Evolutionary conservation across 1,140 invertebrate species (phyloP).

Genomic region (Drosophila asahinai): DNA sequence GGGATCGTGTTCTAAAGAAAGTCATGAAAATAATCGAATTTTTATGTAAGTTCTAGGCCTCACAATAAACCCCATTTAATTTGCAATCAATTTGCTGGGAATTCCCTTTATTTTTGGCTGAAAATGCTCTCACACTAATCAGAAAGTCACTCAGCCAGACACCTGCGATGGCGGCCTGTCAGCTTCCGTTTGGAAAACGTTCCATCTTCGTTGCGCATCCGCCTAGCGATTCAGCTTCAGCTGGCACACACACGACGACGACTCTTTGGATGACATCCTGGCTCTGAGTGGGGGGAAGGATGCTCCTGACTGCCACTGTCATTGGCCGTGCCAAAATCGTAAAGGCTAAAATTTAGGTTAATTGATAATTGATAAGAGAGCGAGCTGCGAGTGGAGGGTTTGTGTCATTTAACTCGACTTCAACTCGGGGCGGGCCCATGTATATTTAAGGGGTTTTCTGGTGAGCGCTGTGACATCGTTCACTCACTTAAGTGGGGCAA

Average conservation of each 20-base stretch:
- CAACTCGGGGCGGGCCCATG: constrained; percentile 52
- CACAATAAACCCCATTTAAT: background rate
- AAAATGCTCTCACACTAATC: constrained; percentile 69
- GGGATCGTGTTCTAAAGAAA: background rate
- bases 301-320: constrained; percentile 10
- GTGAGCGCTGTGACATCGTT: constrained; percentile 27
- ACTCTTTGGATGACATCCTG: constrained; percentile 31
- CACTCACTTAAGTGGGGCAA: constrained; percentile 65
- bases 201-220: constrained; percentile 61
- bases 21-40: background rate
- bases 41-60: background rate
- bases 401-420: constrained; percentile 50
- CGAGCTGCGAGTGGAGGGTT: constrained; percentile 1
- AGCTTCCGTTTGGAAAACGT: constrained; percentile 63
- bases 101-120: constrained; percentile 9
- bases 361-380: constrained; percentile 82
- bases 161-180: constrained; percentile 55
- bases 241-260: constrained; percentile 48
- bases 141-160: constrained; percentile 37
- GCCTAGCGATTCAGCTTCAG: constrained; percentile 33
- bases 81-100: background rate
- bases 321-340: constrained; percentile 74
- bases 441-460: constrained; percentile 55
- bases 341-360: constrained; percentile 78
- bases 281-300: constrained; percentile 5